Evolutionary conservation across 1,140 invertebrate genomes (phyloP).

Genomic region (Mycetomoellerius zeteki): DNA sequence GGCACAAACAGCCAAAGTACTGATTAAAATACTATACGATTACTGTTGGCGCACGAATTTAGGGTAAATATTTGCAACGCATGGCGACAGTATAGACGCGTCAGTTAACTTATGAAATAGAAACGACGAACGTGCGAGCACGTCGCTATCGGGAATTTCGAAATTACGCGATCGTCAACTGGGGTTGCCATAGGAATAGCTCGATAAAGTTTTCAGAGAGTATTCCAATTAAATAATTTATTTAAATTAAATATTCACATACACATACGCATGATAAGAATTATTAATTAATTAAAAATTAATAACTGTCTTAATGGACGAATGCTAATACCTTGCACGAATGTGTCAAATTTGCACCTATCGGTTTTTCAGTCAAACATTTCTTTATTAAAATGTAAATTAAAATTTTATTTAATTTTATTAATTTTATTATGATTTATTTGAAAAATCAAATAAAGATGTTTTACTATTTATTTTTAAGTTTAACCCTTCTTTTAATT

Average conservation of each 20-base stretch:
- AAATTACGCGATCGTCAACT: slow-evolving; percentile 23
- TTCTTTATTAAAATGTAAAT: neutral
- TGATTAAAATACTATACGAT: neutral
- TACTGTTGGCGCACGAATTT: slow-evolving; percentile 22
- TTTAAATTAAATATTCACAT: neutral
- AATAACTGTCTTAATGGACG: neutral
- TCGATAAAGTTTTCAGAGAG: neutral
- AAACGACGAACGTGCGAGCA: neutral
- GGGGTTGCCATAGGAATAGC: neutral
- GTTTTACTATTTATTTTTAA: neutral
- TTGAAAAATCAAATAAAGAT: neutral
- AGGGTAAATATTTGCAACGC: slow-evolving; percentile 42
- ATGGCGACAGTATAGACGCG: neutral
- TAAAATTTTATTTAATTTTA: neutral
- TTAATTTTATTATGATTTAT: too few relatives aligned
- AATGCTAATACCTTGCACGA: neutral
- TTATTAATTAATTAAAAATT: neutral
- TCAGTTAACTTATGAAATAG: slow-evolving; percentile 19
- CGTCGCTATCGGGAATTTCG: slow-evolving; percentile 9
- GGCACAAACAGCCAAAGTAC: neutral
- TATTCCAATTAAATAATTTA: neutral
- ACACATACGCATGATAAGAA: neutral
- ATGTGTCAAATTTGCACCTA: neutral
- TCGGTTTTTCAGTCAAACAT: neutral
- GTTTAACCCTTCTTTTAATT: neutral